These are phyloP conservation scores for Acyrthosiphon pisum DNA, from an alignment of 1,140 invertebrate species.

Conservation along the genomic window DNA sequence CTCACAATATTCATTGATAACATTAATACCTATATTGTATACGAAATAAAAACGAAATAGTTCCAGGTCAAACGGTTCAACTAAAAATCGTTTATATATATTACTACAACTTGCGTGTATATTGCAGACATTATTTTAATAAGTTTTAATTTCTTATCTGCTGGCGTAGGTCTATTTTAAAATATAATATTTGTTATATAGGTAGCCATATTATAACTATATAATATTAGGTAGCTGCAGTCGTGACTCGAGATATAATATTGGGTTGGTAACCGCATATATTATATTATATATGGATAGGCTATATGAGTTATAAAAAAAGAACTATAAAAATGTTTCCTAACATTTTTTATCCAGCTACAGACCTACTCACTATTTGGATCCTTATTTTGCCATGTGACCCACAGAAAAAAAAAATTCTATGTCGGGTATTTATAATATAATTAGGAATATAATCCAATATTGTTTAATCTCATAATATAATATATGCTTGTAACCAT, in stretches of 20 bases:
- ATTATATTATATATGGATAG: too few relatives aligned
- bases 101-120: background rate
- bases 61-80: background rate
- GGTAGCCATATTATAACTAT: background rate
- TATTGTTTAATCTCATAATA: background rate
- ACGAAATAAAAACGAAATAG: background rate
- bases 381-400: background rate
- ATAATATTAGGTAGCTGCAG: background rate
- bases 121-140: background rate
- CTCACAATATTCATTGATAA: background rate
- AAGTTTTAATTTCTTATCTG: constrained; percentile 13
- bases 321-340: background rate
- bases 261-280: background rate
- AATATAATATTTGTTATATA: background rate
- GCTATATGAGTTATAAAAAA: background rate
- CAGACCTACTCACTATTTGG: background rate
- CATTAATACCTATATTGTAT: background rate
- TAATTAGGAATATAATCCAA: background rate
- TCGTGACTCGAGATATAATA: background rate
- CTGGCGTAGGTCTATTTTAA: background rate
- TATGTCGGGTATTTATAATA: background rate
- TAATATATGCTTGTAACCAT: background rate
- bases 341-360: background rate
- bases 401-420: too few relatives aligned
- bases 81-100: constrained; percentile 1